These are phyloP conservation scores for Ploceus nigricollis DNA, from an alignment of 2,113 vertebrate species.

Conservation along the genomic window DNA sequence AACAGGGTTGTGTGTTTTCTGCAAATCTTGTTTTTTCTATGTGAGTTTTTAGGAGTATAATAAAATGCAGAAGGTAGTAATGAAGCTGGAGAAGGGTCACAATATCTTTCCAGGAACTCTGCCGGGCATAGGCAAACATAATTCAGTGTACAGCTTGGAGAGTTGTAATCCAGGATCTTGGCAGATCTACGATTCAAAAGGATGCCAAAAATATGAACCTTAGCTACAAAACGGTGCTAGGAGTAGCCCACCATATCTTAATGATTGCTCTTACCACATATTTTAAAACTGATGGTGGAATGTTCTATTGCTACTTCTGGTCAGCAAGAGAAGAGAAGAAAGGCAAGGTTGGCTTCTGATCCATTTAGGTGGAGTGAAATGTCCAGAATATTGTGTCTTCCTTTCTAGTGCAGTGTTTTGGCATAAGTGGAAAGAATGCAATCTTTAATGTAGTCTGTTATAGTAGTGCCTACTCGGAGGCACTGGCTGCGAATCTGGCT, in stretches of 20 bases:
- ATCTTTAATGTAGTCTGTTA: neutral
- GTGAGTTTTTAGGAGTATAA: neutral
- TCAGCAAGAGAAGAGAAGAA: neutral
- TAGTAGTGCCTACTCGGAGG: neutral
- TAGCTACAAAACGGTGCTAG: neutral
- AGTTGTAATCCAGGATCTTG: neutral
- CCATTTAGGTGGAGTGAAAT: neutral
- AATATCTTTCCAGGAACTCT: neutral
- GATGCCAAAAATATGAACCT: neutral
- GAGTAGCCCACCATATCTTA: neutral
- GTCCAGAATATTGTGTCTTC: neutral
- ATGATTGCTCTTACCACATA: neutral
- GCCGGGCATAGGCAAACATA: neutral
- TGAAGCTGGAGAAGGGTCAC: neutral
- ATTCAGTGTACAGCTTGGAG: neutral
- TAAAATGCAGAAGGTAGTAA: neutral
- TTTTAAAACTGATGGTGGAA: constrained; percentile 1
- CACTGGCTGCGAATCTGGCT: neutral
- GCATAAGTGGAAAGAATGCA: neutral
- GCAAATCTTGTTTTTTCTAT: neutral
- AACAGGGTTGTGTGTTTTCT: neutral
- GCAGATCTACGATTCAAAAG: neutral
- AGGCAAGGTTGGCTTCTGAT: neutral
- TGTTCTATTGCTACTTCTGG: neutral
- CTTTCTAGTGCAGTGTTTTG: neutral